Evolutionary conservation across 1,140 invertebrate genomes (phyloP).

Genomic region (Sogatella furcifera): DNA sequence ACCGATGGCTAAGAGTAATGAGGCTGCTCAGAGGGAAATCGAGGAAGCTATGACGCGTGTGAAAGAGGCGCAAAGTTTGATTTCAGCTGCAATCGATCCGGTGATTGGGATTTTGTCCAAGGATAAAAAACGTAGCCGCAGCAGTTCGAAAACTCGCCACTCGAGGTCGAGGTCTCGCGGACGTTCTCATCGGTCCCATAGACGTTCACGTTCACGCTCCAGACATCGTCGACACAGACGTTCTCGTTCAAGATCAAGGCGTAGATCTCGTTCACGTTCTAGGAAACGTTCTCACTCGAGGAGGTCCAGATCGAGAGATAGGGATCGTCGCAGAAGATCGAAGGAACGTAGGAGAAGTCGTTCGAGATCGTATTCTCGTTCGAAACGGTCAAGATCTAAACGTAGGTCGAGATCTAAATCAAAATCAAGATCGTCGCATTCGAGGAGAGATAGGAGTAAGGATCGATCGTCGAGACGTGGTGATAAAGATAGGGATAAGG

Average conservation of each 20-base stretch:
- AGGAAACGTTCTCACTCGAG: constrained; percentile 27
- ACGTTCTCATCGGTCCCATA: constrained; percentile 34
- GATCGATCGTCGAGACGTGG: constrained; percentile 32
- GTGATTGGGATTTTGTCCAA: constrained; percentile 74
- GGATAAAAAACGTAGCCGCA: constrained; percentile 56
- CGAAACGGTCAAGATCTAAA: constrained; percentile 17
- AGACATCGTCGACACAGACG: constrained; percentile 41
- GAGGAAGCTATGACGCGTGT: constrained; percentile 95
- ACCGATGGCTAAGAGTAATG: constrained; percentile 88
- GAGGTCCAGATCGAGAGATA: constrained; percentile 42
- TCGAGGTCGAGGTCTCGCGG: constrained; percentile 40
- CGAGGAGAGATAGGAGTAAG: constrained; percentile 33
- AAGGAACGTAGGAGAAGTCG: constrained; percentile 39
- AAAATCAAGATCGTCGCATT: constrained; percentile 30
- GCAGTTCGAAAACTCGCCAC: constrained; percentile 28
- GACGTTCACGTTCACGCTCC: constrained; percentile 45
- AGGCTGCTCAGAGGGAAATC: constrained; percentile 88
- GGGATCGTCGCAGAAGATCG: constrained; percentile 42
- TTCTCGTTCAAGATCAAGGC: constrained; percentile 50
- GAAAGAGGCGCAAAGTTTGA: constrained; percentile 88
- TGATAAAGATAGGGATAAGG: constrained; percentile 31
- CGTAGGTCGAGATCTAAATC: constrained; percentile 29
- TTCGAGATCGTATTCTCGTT: constrained; percentile 31
- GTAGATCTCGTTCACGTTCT: constrained; percentile 31
- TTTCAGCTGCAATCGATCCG: constrained; percentile 85